These are phyloP conservation scores for Macrosteles quadrilineatus DNA, from an alignment of 1,140 invertebrate genomes.

Conservation along the genomic window DNA sequence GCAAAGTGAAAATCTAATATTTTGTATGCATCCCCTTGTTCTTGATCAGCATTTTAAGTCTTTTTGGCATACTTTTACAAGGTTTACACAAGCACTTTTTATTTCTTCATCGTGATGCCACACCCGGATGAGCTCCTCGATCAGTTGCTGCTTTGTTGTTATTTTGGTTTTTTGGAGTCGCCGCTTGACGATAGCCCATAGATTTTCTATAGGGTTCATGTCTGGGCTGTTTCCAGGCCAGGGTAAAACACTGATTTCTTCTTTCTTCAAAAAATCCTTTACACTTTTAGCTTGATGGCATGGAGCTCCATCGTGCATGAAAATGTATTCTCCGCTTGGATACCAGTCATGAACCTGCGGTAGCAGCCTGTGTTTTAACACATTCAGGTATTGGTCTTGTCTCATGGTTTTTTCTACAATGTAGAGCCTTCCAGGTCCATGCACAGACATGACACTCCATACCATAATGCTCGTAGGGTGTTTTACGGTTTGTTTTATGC, in stretches of 20 bases:
- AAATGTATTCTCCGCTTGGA: conserved; percentile 9
- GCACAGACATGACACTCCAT: conserved; percentile 25
- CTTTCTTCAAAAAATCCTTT: neutral
- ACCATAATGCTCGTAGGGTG: conserved; percentile 6
- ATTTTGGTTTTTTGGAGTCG: neutral
- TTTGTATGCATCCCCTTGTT: neutral
- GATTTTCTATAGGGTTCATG: conserved; percentile 9
- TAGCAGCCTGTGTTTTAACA: neutral
- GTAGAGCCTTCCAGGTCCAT: conserved; percentile 19
- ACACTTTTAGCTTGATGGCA: conserved; percentile 10
- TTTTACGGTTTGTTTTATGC: neutral
- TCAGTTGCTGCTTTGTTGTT: neutral
- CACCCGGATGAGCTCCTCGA: neutral
- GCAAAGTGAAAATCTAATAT: too few species aligned
- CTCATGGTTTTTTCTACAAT: conserved; percentile 1
- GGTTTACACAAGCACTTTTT: neutral
- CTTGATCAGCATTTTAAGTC: conserved; percentile 21
- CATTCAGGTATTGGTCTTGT: neutral
- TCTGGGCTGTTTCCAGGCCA: conserved; percentile 21
- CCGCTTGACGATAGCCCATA: conserved; percentile 15
- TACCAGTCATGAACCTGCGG: conserved; percentile 12
- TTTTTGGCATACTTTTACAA: neutral
- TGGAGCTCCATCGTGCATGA: conserved; percentile 26
- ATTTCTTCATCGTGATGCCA: conserved; percentile 8
- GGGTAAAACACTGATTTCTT: neutral